These are phyloP conservation scores for Rambutsinella grinnellia DNA, from an alignment of 2,888 invertebrate genomes.

Conservation along the genomic window DNA sequence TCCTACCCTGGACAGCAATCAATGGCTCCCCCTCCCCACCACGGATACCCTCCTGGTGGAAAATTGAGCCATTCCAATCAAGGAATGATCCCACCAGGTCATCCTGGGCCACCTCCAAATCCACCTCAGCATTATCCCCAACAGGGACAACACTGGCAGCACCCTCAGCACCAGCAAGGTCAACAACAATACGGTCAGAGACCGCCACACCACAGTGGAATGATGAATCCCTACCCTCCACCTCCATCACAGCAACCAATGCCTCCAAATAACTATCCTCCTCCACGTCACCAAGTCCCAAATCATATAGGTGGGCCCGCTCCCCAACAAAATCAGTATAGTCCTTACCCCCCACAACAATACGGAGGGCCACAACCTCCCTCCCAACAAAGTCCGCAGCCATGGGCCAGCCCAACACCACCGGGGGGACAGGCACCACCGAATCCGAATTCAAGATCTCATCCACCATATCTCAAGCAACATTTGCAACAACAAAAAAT, in stretches of 20 bases:
- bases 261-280: slow-evolving; percentile 61
- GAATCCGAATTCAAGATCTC: slow-evolving; percentile 65
- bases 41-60: slow-evolving; percentile 71
- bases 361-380: slow-evolving; percentile 58
- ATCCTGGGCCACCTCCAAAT: slow-evolving; percentile 69
- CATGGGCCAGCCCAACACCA: slow-evolving; percentile 30
- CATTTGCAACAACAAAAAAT: slow-evolving; percentile 70
- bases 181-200: slow-evolving; percentile 49
- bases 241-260: slow-evolving; percentile 59
- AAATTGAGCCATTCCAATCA: slow-evolving; percentile 71
- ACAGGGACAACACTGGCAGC: slow-evolving; percentile 69
- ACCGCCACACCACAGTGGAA: slow-evolving; percentile 63
- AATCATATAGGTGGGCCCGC: slow-evolving; percentile 58
- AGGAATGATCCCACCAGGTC: slow-evolving; percentile 70
- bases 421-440: slow-evolving; percentile 67
- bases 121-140: slow-evolving; percentile 72
- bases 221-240: slow-evolving; percentile 62
- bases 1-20: slow-evolving; percentile 69
- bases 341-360: slow-evolving; percentile 55
- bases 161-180: slow-evolving; percentile 60
- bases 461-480: slow-evolving; percentile 77
- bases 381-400: slow-evolving; percentile 62
- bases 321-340: slow-evolving; percentile 58
- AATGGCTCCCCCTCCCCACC: slow-evolving; percentile 75
- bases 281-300: slow-evolving; percentile 58